phyloP scores from a whole-genome alignment of 2,113 vertebrate genomes.

The Archocentrus centrarchus region DNA sequence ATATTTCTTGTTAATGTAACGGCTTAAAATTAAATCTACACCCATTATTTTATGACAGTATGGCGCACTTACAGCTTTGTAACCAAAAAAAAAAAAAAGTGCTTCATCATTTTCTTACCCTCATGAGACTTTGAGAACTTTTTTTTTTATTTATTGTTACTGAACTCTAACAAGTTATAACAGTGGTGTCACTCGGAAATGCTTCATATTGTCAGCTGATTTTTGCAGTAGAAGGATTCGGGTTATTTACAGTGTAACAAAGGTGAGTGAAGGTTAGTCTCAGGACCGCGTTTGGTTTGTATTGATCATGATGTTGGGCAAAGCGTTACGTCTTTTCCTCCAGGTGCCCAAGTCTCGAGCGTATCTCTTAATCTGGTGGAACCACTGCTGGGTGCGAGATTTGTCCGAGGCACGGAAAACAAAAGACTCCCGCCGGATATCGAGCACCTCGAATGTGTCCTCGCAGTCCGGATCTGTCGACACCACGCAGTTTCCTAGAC shows the following conservation, averaged over 20 bases:
- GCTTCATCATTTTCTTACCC: conserved; percentile 17
- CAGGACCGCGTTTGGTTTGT: conserved; percentile 87
- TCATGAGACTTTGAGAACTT: conserved; percentile 19
- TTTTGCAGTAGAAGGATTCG: conserved; percentile 43
- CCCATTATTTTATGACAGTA: conserved; percentile 28
- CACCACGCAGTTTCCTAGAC: conserved; percentile 89
- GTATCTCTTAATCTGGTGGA: conserved; percentile 87
- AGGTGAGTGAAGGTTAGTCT: conserved; percentile 48
- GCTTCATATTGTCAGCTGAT: conserved; percentile 32
- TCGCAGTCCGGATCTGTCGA: conserved; percentile 88
- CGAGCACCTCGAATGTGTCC: conserved; percentile 91
- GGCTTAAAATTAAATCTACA: conserved; percentile 33
- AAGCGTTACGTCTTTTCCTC: conserved; percentile 90
- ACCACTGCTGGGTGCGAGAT: conserved; percentile 91
- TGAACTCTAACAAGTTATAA: conserved; percentile 28
- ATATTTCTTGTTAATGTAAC: background rate
- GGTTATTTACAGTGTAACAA: conserved; percentile 65
- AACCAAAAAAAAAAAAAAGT: conserved; percentile 59
- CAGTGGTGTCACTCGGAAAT: conserved; percentile 48
- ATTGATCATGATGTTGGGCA: conserved; percentile 96
- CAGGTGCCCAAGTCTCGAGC: conserved; percentile 88
- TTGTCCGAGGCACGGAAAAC: conserved; percentile 89
- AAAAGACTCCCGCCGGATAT: conserved; percentile 89
- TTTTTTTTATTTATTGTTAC: background rate
- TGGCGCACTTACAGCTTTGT: conserved; percentile 50